Evolutionary conservation across 2,797 vertebrate genomes (phyloP).

Genomic region (Kryptolebias ocellatus): DNA sequence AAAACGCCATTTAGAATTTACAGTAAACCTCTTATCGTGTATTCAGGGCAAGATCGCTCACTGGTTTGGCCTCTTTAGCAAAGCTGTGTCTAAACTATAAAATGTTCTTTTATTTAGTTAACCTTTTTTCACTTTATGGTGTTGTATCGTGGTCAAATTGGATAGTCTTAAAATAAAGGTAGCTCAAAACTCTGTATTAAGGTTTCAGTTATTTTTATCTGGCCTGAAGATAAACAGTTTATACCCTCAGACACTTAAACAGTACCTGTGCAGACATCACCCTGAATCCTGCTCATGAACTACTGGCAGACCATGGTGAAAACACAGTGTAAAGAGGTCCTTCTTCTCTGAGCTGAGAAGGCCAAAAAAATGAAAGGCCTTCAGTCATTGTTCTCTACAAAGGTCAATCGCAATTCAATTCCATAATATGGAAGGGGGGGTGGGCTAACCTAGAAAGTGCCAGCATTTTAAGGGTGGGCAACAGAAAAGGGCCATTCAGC

Average conservation of each 20-base stretch:
- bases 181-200: slow-evolving; percentile 30
- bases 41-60: slow-evolving; percentile 74
- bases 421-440: slow-evolving; percentile 66
- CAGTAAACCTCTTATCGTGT: slow-evolving; percentile 79
- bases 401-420: slow-evolving; percentile 86
- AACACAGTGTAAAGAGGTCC: slow-evolving; percentile 68
- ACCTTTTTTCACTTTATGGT: slow-evolving; percentile 51
- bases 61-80: slow-evolving; percentile 67
- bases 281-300: slow-evolving; percentile 68
- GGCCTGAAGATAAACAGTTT: slow-evolving; percentile 24
- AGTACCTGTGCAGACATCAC: slow-evolving; percentile 35
- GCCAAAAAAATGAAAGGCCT: slow-evolving; percentile 81
- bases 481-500: slow-evolving; percentile 79
- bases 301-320: slow-evolving; percentile 72
- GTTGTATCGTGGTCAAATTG: slow-evolving; percentile 35
- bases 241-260: slow-evolving; percentile 11
- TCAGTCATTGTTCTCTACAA: slow-evolving; percentile 84
- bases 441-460: slow-evolving; percentile 67
- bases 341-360: slow-evolving; percentile 72
- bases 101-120: slow-evolving; percentile 54
- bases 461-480: slow-evolving; percentile 73
- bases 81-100: slow-evolving; percentile 67
- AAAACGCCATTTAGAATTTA: slow-evolving; percentile 79
- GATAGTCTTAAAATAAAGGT: slow-evolving; percentile 41
- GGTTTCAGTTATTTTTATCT: slow-evolving; percentile 24